Base-by-base conservation (phyloP, 2,797 vertebrate species). In the Eidolon dupreanum region DNA sequence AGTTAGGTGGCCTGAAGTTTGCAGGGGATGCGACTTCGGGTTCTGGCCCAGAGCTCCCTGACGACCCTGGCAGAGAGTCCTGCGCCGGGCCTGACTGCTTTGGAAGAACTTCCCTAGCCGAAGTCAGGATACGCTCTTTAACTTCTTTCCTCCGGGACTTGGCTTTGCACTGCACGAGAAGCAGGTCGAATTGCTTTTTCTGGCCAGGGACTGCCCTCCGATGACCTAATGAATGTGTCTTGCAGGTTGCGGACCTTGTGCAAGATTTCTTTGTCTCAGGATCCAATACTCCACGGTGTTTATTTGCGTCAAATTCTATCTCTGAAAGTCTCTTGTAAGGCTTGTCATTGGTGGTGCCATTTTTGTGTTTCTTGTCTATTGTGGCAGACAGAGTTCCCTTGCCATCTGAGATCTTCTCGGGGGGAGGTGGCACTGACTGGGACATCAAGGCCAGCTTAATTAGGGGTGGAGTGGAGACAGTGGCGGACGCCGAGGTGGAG, bases 291-390 rank as follows among this genome's bases (percentile, higher is more conserved):
- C 99, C 99, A 98, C 99, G 99, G 99, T 99, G 99, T 98, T 99
- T 99, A 99, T 99, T 99, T 96, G 99, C 99, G 98, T 99, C 99
- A 99, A 99, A 99, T 98, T 99, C 99, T 99, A 99, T 99, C 97
- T 99, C 99, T 98, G 99, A 99, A 98, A 99, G 99, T 98, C 99
- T 99, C 98, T 99, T 99, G 97, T 99, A 99, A 57, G 99, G 98
- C 98, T 98, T 99, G 97, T 98, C 99, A 95, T 98, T 98, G 96
- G 99, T 99, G 59, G 99, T 99, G 98, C 99, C 99, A 73, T 99
- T 99, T 98, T 99, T 99, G 66, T 99, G 99, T 98, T 99, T 99
- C 98, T 99, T 99, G 97, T 99, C 99, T 98, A 98, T 96, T 43
- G 99, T 98, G 7, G 98, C 77, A 93, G 98, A 98, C 90, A 98